Percentiles rank a stretch among this genome's conserved stretches.
Conservation (phyloP, 2,113 vertebrate genomes). For the Scortum barcoo region DNA sequence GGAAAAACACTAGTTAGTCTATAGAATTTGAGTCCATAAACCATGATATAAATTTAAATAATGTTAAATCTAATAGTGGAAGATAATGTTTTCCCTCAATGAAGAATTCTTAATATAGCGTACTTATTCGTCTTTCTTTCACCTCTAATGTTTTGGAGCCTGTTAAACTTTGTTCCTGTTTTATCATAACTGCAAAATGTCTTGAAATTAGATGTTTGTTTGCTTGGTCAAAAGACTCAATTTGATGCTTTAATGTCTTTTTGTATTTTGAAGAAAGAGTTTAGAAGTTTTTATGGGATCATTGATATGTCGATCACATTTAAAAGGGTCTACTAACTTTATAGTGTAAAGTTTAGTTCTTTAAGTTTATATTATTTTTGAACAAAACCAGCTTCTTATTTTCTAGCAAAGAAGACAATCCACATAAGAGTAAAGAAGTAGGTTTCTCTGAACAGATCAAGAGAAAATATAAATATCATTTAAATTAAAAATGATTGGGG, state of each 20-base stretch:
- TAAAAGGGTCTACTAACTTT: not conserved
- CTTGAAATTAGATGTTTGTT: not conserved
- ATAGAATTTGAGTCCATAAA: not conserved
- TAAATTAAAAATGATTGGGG: not conserved
- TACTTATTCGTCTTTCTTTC: not conserved
- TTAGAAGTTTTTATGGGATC: too few relatives aligned
- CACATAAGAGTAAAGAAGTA: not conserved
- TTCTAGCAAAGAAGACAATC: not conserved
- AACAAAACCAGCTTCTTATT: not conserved
- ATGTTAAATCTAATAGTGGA: not conserved
- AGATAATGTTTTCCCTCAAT: not conserved
- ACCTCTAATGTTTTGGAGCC: not conserved
- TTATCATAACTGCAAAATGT: not conserved
- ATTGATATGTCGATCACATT: not conserved
- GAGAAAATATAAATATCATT: not conserved
- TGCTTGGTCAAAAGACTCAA: not conserved
- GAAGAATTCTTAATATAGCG: not conserved
- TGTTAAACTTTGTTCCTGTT: not conserved
- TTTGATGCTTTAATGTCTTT: not conserved
- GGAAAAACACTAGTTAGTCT: slow-evolving; percentile 2
- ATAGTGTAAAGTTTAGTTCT: not conserved
- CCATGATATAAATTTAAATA: not conserved
- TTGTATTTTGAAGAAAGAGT: not conserved
- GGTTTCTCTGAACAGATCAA: not conserved
- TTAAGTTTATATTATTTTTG: not conserved